phyloP scores from a whole-genome alignment of 2,113 vertebrate species.

The Alces alces region DNA sequence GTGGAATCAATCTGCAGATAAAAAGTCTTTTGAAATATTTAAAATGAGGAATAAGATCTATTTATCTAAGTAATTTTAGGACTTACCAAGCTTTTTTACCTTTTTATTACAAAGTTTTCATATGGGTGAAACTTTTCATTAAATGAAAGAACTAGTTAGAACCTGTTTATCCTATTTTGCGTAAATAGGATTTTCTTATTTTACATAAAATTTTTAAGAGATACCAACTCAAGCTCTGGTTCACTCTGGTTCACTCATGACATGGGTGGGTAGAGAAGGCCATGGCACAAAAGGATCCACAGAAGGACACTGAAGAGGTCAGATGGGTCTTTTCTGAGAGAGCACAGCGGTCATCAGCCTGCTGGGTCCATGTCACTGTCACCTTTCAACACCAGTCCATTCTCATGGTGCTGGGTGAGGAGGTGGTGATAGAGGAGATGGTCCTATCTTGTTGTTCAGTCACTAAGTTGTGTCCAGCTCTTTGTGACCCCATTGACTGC shows the following conservation, averaged over 20 bases:
- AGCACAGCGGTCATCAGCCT: neutral
- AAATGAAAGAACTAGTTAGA: neutral
- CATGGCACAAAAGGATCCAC: neutral
- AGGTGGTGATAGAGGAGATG: neutral
- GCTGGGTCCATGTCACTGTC: neutral
- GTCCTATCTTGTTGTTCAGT: neutral
- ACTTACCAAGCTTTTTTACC: neutral
- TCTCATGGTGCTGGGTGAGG: neutral
- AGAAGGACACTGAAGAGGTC: neutral
- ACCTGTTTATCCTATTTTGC: neutral
- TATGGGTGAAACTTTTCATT: neutral
- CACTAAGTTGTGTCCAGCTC: neutral
- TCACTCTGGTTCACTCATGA: neutral
- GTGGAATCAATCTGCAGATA: neutral
- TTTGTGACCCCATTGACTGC: neutral
- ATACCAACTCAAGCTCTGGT: neutral
- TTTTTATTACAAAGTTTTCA: neutral
- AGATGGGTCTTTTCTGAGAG: neutral
- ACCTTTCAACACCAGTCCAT: neutral
- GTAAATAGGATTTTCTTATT: neutral
- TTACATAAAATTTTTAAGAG: neutral
- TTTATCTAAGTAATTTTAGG: neutral
- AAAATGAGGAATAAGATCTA: neutral
- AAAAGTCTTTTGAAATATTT: neutral
- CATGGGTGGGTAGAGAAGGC: neutral